These are phyloP conservation scores for Geococcyx californianus DNA, from an alignment of 2,113 vertebrate species.

Conservation along the genomic window DNA sequence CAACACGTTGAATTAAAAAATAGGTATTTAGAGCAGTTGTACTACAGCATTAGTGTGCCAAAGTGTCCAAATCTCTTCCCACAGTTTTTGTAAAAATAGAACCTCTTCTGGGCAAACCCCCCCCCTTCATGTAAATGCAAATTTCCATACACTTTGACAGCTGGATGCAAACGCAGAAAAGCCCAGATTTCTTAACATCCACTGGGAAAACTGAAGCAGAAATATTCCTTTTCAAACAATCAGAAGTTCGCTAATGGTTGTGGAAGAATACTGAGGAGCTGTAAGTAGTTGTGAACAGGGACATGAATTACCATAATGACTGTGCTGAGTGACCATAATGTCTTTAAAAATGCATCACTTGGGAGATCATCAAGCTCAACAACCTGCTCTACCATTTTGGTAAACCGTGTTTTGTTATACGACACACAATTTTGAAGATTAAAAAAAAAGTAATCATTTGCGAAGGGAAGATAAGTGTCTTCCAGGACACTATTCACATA, in stretches of 20 bases:
- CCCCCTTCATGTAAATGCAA: not conserved
- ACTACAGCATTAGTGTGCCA: slow-evolving; percentile 12
- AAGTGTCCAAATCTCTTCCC: slow-evolving; percentile 28
- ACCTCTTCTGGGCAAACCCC: not conserved
- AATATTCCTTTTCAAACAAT: not conserved
- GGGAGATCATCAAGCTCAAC: not conserved
- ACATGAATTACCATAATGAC: not conserved
- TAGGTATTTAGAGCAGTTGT: slow-evolving; percentile 10
- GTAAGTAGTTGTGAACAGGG: not conserved
- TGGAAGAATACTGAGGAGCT: not conserved
- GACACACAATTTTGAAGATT: not conserved
- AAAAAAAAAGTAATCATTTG: not conserved
- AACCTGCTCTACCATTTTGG: not conserved
- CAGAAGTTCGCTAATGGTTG: not conserved
- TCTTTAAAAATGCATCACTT: not conserved
- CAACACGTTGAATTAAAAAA: not conserved
- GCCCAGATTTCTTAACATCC: not conserved
- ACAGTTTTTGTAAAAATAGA: slow-evolving; percentile 38
- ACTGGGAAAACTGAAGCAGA: not conserved
- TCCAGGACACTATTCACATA: not conserved
- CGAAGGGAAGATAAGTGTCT: not conserved
- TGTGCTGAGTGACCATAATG: not conserved
- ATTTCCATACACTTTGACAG: slow-evolving; percentile 19
- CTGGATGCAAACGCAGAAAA: not conserved
- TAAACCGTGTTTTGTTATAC: not conserved